Evolutionary conservation across 2,113 vertebrate genomes (phyloP).

Genomic region (Barbus barbus): DNA sequence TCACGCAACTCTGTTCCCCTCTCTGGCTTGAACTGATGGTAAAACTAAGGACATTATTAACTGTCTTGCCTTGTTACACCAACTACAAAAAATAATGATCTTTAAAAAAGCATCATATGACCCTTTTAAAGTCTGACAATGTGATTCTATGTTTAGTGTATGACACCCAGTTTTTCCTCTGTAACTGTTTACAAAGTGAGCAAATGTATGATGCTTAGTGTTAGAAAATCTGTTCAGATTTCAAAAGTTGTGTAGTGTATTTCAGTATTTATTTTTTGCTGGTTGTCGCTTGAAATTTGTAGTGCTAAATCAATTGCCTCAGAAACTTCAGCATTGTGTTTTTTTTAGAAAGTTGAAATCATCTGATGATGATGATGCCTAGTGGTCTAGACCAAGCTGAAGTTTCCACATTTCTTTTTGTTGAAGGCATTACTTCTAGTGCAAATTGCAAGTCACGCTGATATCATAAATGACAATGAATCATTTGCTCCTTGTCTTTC

Average conservation of each 20-base stretch:
- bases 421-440: background rate
- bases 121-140: too few species aligned
- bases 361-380: background rate
- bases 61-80: too few species aligned
- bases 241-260: background rate
- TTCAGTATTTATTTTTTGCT: background rate
- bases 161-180: background rate
- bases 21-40: too few species aligned
- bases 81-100: too few species aligned
- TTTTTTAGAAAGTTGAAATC: background rate
- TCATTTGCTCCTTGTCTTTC: conserved; percentile 42
- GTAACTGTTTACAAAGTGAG: background rate
- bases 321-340: background rate
- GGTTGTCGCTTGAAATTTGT: background rate
- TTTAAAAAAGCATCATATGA: too few species aligned
- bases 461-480: background rate
- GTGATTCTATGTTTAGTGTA: background rate
- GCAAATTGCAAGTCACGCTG: background rate
- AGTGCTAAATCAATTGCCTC: background rate
- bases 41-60: too few species aligned
- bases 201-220: background rate
- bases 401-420: background rate
- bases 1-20: too few species aligned
- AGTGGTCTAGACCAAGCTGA: background rate
- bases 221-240: background rate